phyloP scores from a whole-genome alignment of 2,888 invertebrate species.

The Monochamus alternatus region DNA sequence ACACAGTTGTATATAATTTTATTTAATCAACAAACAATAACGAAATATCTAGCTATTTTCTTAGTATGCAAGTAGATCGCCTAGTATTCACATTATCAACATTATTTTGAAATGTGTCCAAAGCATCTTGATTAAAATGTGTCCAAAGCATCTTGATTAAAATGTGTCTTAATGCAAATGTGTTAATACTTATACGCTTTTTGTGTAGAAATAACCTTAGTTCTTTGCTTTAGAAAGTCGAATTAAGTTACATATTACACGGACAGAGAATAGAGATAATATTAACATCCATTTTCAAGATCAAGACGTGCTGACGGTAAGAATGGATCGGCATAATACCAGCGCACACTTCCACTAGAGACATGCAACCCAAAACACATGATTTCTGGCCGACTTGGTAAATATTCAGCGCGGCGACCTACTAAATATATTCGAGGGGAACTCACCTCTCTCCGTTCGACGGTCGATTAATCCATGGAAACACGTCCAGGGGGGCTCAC shows the following conservation, averaged over 20 bases:
- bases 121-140: no score
- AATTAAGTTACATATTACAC: background rate
- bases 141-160: no score
- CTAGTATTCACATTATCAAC: no score
- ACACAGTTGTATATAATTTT: no score
- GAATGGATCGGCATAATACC: conserved; percentile 20
- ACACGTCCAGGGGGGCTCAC: conserved; percentile 37
- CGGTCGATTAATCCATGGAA: conserved; percentile 34
- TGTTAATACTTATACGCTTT: background rate
- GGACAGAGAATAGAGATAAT: background rate
- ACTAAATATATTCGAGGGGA: conserved; percentile 53
- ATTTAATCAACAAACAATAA: no score
- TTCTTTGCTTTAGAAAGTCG: background rate
- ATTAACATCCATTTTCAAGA: conserved; percentile 20
- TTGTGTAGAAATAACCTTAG: background rate
- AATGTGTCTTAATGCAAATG: background rate
- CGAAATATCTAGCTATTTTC: no score
- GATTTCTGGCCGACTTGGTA: conserved; percentile 60
- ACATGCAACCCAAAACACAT: conserved; percentile 59
- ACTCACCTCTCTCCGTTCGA: conserved; percentile 49
- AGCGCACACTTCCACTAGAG: conserved; percentile 37
- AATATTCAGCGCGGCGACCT: conserved; percentile 61
- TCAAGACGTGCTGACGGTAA: conserved; percentile 12
- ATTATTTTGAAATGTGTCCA: no score
- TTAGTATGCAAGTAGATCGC: no score